Evolutionary conservation across 92 coral and sea anemone species (phyloP), one percentile per base, ranked within the genome.

Genomic region (Desmophyllum pertusum): DNA sequence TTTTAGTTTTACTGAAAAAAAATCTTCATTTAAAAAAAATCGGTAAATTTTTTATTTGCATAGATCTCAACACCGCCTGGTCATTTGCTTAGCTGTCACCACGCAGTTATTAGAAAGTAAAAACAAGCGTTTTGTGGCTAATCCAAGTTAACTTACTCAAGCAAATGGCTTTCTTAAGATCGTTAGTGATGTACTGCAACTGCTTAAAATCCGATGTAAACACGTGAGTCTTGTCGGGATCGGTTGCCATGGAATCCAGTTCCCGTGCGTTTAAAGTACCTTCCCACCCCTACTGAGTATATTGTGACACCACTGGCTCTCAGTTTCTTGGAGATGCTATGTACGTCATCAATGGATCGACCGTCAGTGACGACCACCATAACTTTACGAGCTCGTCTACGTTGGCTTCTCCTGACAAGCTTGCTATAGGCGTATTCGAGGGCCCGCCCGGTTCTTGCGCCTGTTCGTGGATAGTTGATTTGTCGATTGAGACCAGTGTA

Each of bases 121-220:
- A 1, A 41, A 15, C n/a, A n/a, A n/a, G n/a, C n/a, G 35, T 21
- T 41, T 38, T 23, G 5, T 21, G 36, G 11, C 17, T 23, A 39
- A 10, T 3, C 10, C n/a, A 10, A 1, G 19, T 57, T 10, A 14
- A 79, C 96, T 85, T 61, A 93, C 97, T 88, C 85, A 83, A 73
- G 46, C 94, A 91, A 76, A 93, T 93, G 68, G 90, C 83, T 45
- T 93, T 89, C 84, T 89, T 89, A 45, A 93, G 64, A 38, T 86
- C 93, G 66, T 77, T 91, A 27, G 83, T 81, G 78, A 93, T 93
- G 88, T 91, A 89, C 46, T 89, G 81, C 65, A 93, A 33, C 85
- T 93, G 97, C 75, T 91, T 93, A 85, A 91, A 93, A 77, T 91
- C 97, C 3, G 97, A 91, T 6, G 97, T 93, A 43, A 93, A 93